Percentiles rank a stretch among this genome's conserved stretches.
Evolutionary conservation across 2,797 vertebrate genomes (phyloP).

Genomic region (Siniperca scherzeri): DNA sequence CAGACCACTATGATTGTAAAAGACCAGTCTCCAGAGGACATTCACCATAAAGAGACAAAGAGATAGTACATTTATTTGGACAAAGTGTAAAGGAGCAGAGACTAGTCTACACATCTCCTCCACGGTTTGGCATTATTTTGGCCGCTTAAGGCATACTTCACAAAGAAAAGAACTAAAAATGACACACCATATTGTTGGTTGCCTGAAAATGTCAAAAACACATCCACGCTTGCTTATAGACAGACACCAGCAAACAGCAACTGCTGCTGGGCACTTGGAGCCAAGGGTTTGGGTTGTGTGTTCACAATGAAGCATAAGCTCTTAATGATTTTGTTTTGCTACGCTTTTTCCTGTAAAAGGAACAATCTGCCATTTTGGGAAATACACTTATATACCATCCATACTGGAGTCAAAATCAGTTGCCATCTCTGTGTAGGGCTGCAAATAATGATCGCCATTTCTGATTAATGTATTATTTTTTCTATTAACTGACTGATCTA

Average conservation of each 20-base stretch:
- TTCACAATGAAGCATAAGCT: neutral
- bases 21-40: conserved; percentile 56
- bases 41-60: conserved; percentile 32
- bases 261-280: neutral
- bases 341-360: neutral
- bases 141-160: neutral
- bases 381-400: neutral
- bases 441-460: neutral
- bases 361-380: neutral
- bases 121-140: neutral
- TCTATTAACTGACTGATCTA: neutral
- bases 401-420: neutral
- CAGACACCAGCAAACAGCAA: neutral
- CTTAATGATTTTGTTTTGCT: neutral
- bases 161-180: neutral
- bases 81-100: neutral
- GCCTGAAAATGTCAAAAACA: conserved; percentile 33
- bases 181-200: neutral
- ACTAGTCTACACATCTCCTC: neutral
- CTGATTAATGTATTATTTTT: neutral
- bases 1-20: conserved; percentile 43
- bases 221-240: neutral
- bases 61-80: conserved; percentile 18
- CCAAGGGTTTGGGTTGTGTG: neutral
- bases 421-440: neutral